Conservation (phyloP, 2,113 vertebrate genomes). For the Aleadryas rufinucha region DNA sequence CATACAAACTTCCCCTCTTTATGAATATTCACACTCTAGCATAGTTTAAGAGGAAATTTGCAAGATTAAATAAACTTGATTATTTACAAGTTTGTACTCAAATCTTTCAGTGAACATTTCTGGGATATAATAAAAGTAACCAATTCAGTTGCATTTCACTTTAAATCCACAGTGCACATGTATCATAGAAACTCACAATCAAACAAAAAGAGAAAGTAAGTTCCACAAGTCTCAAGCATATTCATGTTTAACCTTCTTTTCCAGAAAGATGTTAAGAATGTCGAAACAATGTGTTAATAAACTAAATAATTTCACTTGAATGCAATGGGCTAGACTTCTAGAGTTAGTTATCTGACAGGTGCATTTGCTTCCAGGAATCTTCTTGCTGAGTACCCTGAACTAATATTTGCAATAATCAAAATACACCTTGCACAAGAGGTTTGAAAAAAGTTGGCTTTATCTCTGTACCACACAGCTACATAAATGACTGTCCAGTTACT, state of each 20-base stretch:
- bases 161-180: background rate
- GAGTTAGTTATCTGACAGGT: background rate
- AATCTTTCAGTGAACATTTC: background rate
- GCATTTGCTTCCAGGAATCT: background rate
- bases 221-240: background rate
- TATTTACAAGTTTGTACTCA: background rate
- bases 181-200: background rate
- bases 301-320: background rate
- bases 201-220: background rate
- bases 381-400: background rate
- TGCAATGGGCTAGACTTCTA: background rate
- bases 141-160: background rate
- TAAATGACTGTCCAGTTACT: background rate
- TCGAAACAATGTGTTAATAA: background rate
- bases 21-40: background rate
- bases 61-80: background rate
- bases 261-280: background rate
- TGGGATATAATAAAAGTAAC: background rate
- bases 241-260: background rate
- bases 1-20: background rate
- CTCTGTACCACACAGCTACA: background rate
- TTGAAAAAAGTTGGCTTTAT: background rate
- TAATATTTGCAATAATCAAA: background rate
- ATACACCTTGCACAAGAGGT: background rate
- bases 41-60: background rate